A percentile compares a stretch with the other conserved stretches of the same genome.
Conservation (phyloP, 2,797 vertebrate species). For the Pterois miles region DNA sequence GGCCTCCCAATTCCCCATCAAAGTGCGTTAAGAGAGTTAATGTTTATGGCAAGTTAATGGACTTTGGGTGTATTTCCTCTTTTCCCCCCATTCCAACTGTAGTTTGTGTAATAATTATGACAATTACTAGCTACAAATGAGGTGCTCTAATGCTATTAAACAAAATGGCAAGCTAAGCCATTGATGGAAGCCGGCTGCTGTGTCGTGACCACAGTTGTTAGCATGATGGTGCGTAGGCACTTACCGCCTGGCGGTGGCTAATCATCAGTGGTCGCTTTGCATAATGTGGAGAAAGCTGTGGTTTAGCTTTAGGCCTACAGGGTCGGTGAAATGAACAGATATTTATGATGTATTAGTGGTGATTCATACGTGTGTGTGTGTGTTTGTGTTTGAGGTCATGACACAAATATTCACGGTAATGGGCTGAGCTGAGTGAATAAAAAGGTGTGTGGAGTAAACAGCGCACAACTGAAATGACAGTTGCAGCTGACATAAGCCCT, state of each 20-base stretch:
- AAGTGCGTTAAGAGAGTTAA: conserved; percentile 82
- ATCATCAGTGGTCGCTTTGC: conserved; percentile 68
- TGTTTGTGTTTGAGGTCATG: conserved; percentile 11
- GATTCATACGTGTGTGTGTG: conserved; percentile 22
- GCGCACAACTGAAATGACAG: background rate
- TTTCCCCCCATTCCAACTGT: conserved; percentile 69
- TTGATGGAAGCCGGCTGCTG: conserved; percentile 64
- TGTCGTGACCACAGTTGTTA: conserved; percentile 70
- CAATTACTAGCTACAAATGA: conserved; percentile 86
- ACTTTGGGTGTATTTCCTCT: conserved; percentile 77
- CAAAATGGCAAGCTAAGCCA: conserved; percentile 71
- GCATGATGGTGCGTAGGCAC: conserved; percentile 58
- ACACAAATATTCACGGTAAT: background rate
- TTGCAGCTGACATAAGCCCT: background rate
- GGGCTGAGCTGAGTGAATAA: background rate
- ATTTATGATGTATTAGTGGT: conserved; percentile 49
- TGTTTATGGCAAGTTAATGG: conserved; percentile 88
- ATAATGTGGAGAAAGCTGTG: conserved; percentile 63
- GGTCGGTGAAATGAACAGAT: conserved; percentile 34
- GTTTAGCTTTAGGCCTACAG: conserved; percentile 38
- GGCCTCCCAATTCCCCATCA: conserved; percentile 74
- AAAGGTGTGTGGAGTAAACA: background rate
- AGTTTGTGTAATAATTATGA: conserved; percentile 85
- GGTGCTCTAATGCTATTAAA: conserved; percentile 83
- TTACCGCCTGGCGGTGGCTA: conserved; percentile 65